Evolutionary conservation across 1,140 invertebrate species (phyloP).

Genomic region (Acromyrmex charruanus): DNA sequence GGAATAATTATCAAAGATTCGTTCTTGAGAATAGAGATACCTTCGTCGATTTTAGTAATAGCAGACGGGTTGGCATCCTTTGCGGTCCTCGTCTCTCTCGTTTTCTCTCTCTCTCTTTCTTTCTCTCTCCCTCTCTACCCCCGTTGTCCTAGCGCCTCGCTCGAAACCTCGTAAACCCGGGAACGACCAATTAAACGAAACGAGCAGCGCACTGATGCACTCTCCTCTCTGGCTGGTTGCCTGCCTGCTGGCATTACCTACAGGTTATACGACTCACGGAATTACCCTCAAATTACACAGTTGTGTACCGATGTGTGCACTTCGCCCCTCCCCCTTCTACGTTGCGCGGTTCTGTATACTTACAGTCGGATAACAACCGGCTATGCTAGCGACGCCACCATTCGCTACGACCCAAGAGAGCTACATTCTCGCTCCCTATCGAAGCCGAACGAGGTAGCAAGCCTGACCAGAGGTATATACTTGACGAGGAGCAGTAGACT

Average conservation of each 20-base stretch:
- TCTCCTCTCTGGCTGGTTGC: constrained; percentile 79
- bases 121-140: background rate
- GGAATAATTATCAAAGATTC: constrained; percentile 34
- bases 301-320: constrained; percentile 81
- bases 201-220: constrained; percentile 81
- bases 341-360: constrained; percentile 74
- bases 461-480: constrained; percentile 65
- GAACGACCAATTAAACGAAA: constrained; percentile 84
- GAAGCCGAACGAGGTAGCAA: constrained; percentile 22
- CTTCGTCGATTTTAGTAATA: constrained; percentile 63
- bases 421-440: constrained; percentile 68
- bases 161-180: constrained; percentile 81
- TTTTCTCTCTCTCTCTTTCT: background rate
- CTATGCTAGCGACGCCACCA: constrained; percentile 64
- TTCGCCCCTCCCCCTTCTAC: constrained; percentile 59
- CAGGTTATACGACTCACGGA: constrained; percentile 82
- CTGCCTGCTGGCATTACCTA: constrained; percentile 78
- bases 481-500: constrained; percentile 55
- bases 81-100: constrained; percentile 24
- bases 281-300: constrained; percentile 84
- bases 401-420: constrained; percentile 50
- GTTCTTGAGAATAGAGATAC: constrained; percentile 50
- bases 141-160: constrained; percentile 72
- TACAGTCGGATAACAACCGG: constrained; percentile 78
- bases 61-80: constrained; percentile 62